Evolutionary conservation across 2,797 vertebrate genomes (phyloP), one percentile per base, ranked within the genome.

Genomic region (Pipistrellus kuhlii): DNA sequence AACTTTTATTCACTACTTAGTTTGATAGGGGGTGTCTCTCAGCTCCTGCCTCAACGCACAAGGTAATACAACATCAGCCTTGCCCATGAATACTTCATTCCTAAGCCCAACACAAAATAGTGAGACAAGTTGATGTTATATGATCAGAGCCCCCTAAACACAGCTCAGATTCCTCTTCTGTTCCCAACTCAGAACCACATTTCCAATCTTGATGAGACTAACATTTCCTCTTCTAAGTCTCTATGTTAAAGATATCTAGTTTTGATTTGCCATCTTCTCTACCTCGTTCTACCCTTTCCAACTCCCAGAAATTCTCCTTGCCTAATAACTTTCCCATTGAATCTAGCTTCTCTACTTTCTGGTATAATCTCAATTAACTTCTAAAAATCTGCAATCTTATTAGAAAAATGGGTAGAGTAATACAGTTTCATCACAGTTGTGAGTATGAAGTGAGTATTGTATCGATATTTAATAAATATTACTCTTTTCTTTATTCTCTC

Each of bases 1-100:
- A 86, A 93, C 20, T 77, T 81, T 89, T 91, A 68, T 64, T 92
- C 18, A 64, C 20, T 7, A 25, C 44, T 95, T 89, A 84, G 38
- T 77, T 53, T 66, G 59, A 66, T 57, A 71, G 8, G 25, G 15
- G 2, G 0, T 84, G 17, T 66, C 84, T 93, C 78, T 53, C 59
- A 80, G 85, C 11, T 88, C 44, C 57, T 85, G 23, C 30, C 53
- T 84, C 73, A n/a, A 1, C 46, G 5, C 4, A 48, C 23, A 82
- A 32, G 18, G 21, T 21, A 8, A 35, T 76, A 30, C 18, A 69
- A 7, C 35, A 17, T 89, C 72, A 68, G n/a, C 32, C 91, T 46
- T 84, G 23, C 15, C 44, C 81, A 73, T 78, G 30, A 59, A 81
- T 77, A 84, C 59, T 88, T 95, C n/a, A 55, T 88, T 51, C 30